Base-by-base conservation (phyloP, 2,113 vertebrate species). In the Rhagologus leucostigma region DNA sequence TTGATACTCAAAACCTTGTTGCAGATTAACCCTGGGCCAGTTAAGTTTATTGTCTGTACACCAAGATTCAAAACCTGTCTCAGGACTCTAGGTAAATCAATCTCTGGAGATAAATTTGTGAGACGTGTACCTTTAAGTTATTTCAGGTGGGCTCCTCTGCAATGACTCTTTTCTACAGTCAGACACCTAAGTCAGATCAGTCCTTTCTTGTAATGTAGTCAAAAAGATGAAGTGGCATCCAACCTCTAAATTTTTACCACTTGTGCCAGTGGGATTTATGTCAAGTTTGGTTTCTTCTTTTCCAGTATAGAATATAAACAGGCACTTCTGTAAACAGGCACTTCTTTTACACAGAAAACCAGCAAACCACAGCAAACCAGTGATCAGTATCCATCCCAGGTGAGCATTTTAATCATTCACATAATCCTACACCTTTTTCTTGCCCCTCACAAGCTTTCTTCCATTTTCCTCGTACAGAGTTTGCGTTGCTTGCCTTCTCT, bases 11-110 rank as follows among this genome's bases (percentile, higher is more conserved):
- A 71, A 92, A 62, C 35, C 13, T 33, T 32, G 37, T 83, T 92
- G 49, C 63, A 77, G 32, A 13, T 57, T 29, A 69, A 56, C 22
- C 17, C 7, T 5, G 4, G 1, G 7, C 6, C 32, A 3, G 3
- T 42, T 15, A 9, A 1, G 1, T 60, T 44, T 11, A 23, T 10
- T 41, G 10, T 20, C 10, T 10, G 5, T 8, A 4, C 5, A 1
- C 9, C 6, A 19, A 20, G 30, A 52, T 49, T n/a, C 27, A 22
- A n/a, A 64, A 41, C 2, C 27, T 17, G 6, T 22, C 6, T n/a
- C 8, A 1, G 9, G 15, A 8, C 20, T 52, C 15, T 2, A 8
- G 11, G 3, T 15, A 39, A 47, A 24, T 50, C 18, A 12, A 10
- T 26, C 11, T 32, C 16, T 63, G 32, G 6, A 22, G 17, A 17